Conservation (phyloP, 2,888 invertebrate species). For the Stegana nigrithorax region DNA sequence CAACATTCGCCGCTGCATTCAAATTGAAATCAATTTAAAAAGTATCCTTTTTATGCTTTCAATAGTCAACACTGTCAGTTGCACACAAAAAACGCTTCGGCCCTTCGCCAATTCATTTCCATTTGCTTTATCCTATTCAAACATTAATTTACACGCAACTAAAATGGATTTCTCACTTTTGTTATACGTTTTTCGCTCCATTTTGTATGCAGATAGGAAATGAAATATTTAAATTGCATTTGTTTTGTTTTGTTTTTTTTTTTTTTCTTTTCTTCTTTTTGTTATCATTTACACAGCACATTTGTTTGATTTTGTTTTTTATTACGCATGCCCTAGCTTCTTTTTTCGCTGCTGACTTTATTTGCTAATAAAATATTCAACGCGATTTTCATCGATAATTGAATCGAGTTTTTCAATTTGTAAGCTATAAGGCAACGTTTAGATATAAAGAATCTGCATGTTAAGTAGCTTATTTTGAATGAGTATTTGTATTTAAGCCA, state of each 20-base stretch:
- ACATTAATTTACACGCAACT: neutral
- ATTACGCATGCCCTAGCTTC: neutral
- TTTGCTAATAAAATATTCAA: slow-evolving; percentile 18
- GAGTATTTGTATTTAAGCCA: too few species aligned
- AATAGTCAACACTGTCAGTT: neutral
- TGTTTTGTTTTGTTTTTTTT: slow-evolving; percentile 11
- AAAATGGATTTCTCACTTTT: slow-evolving; percentile 10
- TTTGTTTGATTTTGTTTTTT: neutral
- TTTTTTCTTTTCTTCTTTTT: neutral
- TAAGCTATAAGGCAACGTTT: slow-evolving; percentile 34
- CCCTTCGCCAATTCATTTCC: neutral
- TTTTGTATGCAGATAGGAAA: too few species aligned
- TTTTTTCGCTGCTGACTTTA: neutral
- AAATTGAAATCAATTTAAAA: neutral
- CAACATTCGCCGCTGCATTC: neutral
- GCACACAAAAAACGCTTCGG: neutral
- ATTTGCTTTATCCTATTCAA: slow-evolving; percentile 7
- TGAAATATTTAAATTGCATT: too few species aligned
- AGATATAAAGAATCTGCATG: too few species aligned
- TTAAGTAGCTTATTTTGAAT: too few species aligned
- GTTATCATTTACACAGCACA: slow-evolving; percentile 26
- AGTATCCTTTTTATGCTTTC: slow-evolving; percentile 11
- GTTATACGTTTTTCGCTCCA: neutral
- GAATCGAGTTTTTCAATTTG: slow-evolving; percentile 22
- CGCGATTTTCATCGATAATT: neutral